Evolutionary conservation across 2,888 invertebrate genomes (phyloP).

Genomic region (Dryobotodes eremita): DNA sequence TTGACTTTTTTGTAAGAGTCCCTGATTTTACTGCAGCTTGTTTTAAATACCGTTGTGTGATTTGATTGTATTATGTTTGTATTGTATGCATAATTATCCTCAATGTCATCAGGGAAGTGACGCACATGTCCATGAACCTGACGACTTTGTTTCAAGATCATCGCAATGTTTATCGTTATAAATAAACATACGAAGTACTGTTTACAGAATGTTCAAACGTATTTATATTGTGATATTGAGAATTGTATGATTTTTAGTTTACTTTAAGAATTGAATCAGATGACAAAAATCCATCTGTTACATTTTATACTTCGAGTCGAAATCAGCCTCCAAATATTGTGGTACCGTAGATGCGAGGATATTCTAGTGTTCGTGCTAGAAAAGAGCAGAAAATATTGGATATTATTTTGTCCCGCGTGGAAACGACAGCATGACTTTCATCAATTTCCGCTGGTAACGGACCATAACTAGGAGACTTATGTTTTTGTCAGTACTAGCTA

Average conservation of each 20-base stretch:
- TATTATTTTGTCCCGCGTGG: background rate
- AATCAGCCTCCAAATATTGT: background rate
- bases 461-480: background rate
- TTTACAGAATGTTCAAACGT: background rate
- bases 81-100: conserved; percentile 57
- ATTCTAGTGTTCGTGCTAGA: background rate
- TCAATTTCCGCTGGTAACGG: background rate
- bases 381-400: background rate
- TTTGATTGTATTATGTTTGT: conserved; percentile 15
- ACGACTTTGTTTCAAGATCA: conserved; percentile 60
- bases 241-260: background rate
- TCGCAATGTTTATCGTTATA: conserved; percentile 31
- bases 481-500: background rate
- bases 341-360: background rate
- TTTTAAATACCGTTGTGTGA: conserved; percentile 6
- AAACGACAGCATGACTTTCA: background rate
- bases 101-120: conserved; percentile 56
- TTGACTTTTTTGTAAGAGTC: background rate
- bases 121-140: conserved; percentile 58
- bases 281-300: background rate
- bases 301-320: conserved; percentile 3
- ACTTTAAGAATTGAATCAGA: background rate
- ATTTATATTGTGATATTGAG: background rate
- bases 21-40: conserved; percentile 5
- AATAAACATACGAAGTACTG: conserved; percentile 19